Percentiles rank a stretch among this genome's conserved stretches.
phyloP scores from a whole-genome alignment of 2,888 invertebrate genomes.

The Xestoiulus laeticollis region DNA sequence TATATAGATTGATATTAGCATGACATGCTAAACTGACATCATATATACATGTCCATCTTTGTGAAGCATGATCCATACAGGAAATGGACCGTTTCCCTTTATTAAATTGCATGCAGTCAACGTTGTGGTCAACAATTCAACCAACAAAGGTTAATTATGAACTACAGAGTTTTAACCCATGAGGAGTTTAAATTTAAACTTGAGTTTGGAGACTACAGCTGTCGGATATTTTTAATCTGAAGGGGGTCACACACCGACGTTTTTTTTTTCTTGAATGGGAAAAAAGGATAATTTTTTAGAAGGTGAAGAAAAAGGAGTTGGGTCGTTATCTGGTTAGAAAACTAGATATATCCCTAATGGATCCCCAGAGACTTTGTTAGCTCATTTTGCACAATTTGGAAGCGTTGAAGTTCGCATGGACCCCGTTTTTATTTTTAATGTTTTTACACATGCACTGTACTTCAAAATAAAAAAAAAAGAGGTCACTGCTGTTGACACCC shows the following conservation, averaged over 20 bases:
- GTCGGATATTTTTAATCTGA: not conserved
- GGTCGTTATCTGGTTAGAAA: not conserved
- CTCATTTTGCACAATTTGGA: not conserved
- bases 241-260: not conserved
- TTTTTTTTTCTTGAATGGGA: not conserved
- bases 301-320: not conserved
- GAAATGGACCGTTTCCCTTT: too few relatives aligned
- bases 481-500: not conserved
- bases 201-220: not conserved
- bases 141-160: too few relatives aligned
- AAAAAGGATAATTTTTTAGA: too few relatives aligned
- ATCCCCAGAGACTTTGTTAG: not conserved
- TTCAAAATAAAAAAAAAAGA: not conserved
- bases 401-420: not conserved
- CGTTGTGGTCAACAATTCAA: too few relatives aligned
- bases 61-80: too few relatives aligned
- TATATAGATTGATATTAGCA: too few relatives aligned
- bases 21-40: too few relatives aligned
- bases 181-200: not conserved
- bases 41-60: too few relatives aligned
- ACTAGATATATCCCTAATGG: not conserved
- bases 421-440: constrained; percentile 11
- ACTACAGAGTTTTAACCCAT: too few relatives aligned
- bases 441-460: too few relatives aligned
- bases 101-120: too few relatives aligned